phyloP scores from a whole-genome alignment of 2,113 vertebrate genomes.

The Manacus vitellinus region DNA sequence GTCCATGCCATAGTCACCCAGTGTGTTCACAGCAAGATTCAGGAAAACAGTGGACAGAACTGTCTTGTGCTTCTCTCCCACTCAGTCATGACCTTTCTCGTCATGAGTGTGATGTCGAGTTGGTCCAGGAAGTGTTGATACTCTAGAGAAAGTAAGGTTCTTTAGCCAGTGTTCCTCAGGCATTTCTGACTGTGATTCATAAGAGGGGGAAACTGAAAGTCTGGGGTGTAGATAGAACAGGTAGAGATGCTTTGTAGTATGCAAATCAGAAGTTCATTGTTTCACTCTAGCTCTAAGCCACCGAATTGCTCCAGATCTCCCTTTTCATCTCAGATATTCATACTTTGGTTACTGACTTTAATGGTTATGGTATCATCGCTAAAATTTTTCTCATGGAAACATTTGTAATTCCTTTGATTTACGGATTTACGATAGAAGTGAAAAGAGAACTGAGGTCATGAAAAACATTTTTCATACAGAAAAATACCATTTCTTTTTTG shows the following conservation, averaged over 20 bases:
- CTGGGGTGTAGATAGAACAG: neutral
- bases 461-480: neutral
- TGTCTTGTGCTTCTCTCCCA: accelerated
- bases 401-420: neutral
- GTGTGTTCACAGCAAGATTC: neutral
- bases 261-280: neutral
- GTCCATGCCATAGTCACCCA: neutral
- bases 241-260: neutral
- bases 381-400: neutral
- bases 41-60: neutral
- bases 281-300: neutral
- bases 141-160: neutral
- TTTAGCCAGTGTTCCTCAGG: neutral
- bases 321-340: neutral
- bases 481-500: neutral
- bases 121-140: neutral
- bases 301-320: neutral
- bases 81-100: neutral
- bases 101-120: neutral
- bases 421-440: neutral
- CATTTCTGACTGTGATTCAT: neutral
- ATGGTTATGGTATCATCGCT: neutral
- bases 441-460: neutral
- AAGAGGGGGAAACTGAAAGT: neutral
- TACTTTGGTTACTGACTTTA: neutral